A percentile compares a stretch with the other conserved stretches of the same genome.
Conservation (phyloP, 1,140 invertebrate genomes). For the Galendromus occidentalis region DNA sequence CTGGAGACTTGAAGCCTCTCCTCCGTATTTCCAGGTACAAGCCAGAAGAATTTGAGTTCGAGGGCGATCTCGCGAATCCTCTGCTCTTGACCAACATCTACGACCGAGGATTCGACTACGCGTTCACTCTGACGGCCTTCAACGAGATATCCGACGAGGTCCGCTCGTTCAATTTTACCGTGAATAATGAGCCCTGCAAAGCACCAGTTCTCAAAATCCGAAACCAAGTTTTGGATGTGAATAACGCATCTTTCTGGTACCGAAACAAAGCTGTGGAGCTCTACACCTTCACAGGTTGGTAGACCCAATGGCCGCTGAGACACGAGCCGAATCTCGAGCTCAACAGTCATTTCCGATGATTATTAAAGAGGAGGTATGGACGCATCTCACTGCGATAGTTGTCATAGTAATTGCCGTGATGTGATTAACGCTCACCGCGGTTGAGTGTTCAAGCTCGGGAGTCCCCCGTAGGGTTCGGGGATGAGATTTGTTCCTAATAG, state of each 20-base stretch:
- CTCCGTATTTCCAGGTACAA: background rate
- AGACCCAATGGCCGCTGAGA: no score
- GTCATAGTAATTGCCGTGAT: no score
- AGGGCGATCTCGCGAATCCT: constrained; percentile 16
- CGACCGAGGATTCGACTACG: constrained; percentile 21
- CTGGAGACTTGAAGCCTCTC: background rate
- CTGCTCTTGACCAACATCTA: constrained; percentile 22
- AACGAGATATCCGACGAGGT: constrained; percentile 23
- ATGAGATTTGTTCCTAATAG: no score
- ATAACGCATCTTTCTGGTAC: constrained; percentile 13
- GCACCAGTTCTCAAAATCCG: constrained; percentile 25
- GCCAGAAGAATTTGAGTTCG: constrained; percentile 11
- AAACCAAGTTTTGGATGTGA: constrained; percentile 16
- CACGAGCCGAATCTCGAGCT: no score
- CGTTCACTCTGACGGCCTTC: constrained; percentile 21
- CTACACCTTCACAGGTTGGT: constrained; percentile 14
- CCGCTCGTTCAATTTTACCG: constrained; percentile 18
- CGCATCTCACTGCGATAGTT: no score
- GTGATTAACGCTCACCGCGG: no score
- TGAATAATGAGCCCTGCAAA: constrained; percentile 24
- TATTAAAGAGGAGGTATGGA: no score
- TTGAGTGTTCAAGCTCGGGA: no score
- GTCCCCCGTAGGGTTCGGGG: no score
- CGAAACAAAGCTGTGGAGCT: constrained; percentile 21
- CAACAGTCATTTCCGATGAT: no score